Conservation (phyloP, 2,797 vertebrate genomes). For the Alexandromys oeconomus region DNA sequence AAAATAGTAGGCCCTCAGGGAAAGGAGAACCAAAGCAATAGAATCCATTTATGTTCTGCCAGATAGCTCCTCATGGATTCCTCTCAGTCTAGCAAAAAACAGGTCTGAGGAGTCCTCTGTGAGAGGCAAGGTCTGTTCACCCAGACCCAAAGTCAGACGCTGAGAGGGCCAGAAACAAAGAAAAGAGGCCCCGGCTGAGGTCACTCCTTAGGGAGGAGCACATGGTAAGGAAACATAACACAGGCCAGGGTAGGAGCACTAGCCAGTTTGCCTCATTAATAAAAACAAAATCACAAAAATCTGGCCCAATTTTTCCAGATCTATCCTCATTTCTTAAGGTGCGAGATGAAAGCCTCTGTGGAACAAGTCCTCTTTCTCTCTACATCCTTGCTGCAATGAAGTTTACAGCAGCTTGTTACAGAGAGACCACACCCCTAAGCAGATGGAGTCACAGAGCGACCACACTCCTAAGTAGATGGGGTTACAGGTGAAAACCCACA, state of each 20-base stretch:
- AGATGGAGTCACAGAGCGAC: slow-evolving; percentile 52
- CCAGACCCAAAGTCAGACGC: slow-evolving; percentile 66
- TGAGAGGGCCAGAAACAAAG: slow-evolving; percentile 67
- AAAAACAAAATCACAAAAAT: slow-evolving; percentile 69
- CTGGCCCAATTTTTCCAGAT: slow-evolving; percentile 77
- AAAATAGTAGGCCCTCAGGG: slow-evolving; percentile 64
- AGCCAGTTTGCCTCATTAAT: slow-evolving; percentile 67
- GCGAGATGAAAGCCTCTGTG: slow-evolving; percentile 76
- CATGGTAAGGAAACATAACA: slow-evolving; percentile 56
- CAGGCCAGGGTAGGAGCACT: slow-evolving; percentile 64
- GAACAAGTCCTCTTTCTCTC: slow-evolving; percentile 79
- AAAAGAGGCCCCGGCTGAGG: slow-evolving; percentile 64
- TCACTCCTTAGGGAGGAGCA: slow-evolving; percentile 55
- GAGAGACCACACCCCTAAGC: slow-evolving; percentile 79
- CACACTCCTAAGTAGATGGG: not conserved
- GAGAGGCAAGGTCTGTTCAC: slow-evolving; percentile 65
- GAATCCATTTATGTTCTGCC: slow-evolving; percentile 76
- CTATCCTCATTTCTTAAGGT: slow-evolving; percentile 75
- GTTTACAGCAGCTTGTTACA: slow-evolving; percentile 69
- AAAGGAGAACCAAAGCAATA: slow-evolving; percentile 69
- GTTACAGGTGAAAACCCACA: slow-evolving; percentile 80
- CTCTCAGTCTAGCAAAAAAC: slow-evolving; percentile 74
- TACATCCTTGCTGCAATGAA: slow-evolving; percentile 66
- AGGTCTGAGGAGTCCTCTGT: slow-evolving; percentile 71
- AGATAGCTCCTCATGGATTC: slow-evolving; percentile 82